phyloP scores from a whole-genome alignment of 53 echinoderm and acorn worm genomes.

The Echinometra lucunter region DNA sequence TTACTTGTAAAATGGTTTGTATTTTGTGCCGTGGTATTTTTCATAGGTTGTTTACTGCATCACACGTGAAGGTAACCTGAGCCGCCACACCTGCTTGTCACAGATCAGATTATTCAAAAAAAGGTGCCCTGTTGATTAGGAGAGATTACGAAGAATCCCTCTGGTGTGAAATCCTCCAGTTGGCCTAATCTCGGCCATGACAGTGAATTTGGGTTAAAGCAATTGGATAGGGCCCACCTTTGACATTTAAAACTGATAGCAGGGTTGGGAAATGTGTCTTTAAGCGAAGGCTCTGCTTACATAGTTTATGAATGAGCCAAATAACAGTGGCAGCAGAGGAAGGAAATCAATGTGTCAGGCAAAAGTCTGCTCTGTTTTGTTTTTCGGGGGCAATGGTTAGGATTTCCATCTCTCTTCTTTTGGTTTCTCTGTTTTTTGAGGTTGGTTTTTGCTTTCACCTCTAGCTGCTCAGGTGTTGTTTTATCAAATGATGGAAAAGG shows the following conservation, averaged over 20 bases:
- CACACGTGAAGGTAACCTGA: too few species aligned
- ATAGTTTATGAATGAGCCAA: slow-evolving; percentile 38
- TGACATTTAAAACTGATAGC: slow-evolving; percentile 53
- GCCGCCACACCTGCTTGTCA: too few species aligned
- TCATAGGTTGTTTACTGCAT: too few species aligned
- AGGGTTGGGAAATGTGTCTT: slow-evolving; percentile 54
- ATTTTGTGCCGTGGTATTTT: too few species aligned
- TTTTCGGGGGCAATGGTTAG: background rate
- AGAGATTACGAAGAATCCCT: background rate
- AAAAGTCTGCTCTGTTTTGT: slow-evolving; percentile 15
- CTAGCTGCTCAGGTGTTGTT: background rate
- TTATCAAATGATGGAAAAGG: background rate
- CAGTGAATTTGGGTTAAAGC: slow-evolving; percentile 54
- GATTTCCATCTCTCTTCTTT: background rate
- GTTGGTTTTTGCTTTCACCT: background rate
- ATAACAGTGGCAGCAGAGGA: background rate
- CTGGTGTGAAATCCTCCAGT: background rate
- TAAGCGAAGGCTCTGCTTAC: slow-evolving; percentile 40
- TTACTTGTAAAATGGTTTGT: too few species aligned
- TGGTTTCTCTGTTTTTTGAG: too few species aligned
- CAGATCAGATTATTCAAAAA: too few species aligned
- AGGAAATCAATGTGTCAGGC: slow-evolving; percentile 32
- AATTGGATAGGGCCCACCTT: slow-evolving; percentile 33
- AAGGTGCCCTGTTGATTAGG: background rate
- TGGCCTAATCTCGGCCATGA: slow-evolving; percentile 36